Conservation (phyloP, 2,888 invertebrate species). For the Exocentrus adspersus region DNA sequence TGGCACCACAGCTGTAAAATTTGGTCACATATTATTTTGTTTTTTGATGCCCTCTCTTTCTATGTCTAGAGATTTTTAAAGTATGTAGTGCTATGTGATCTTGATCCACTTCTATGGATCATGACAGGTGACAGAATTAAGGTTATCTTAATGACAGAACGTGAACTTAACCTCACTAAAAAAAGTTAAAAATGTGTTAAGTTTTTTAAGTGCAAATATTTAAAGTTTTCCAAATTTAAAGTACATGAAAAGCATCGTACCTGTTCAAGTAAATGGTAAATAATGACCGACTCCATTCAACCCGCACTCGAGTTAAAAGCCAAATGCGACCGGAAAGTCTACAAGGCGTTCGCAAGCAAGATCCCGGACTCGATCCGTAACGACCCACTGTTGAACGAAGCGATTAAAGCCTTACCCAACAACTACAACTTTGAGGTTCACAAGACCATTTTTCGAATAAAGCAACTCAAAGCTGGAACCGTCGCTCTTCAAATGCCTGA, state of each 20-base stretch:
- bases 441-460: slow-evolving; percentile 97
- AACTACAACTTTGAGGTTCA: slow-evolving; percentile 99
- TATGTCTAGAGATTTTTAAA: too few species aligned
- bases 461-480: slow-evolving; percentile 81
- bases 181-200: too few species aligned
- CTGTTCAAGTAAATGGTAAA: background rate
- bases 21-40: too few species aligned
- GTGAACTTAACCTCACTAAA: too few species aligned
- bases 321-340: slow-evolving; percentile 81
- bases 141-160: too few species aligned
- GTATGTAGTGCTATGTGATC: too few species aligned
- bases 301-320: slow-evolving; percentile 77
- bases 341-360: slow-evolving; percentile 79
- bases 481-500: slow-evolving; percentile 98
- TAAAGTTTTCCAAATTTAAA: background rate
- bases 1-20: too few species aligned
- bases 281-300: slow-evolving; percentile 15
- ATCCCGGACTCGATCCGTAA: slow-evolving; percentile 83
- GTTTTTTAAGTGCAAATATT: too few species aligned
- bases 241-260: background rate
- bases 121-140: too few species aligned
- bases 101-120: too few species aligned
- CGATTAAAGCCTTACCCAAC: slow-evolving; percentile 80
- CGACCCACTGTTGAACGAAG: slow-evolving; percentile 77
- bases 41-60: too few species aligned